These are phyloP conservation scores for Pseudomyrmex gracilis DNA, from an alignment of 1,140 invertebrate species.

Conservation along the genomic window DNA sequence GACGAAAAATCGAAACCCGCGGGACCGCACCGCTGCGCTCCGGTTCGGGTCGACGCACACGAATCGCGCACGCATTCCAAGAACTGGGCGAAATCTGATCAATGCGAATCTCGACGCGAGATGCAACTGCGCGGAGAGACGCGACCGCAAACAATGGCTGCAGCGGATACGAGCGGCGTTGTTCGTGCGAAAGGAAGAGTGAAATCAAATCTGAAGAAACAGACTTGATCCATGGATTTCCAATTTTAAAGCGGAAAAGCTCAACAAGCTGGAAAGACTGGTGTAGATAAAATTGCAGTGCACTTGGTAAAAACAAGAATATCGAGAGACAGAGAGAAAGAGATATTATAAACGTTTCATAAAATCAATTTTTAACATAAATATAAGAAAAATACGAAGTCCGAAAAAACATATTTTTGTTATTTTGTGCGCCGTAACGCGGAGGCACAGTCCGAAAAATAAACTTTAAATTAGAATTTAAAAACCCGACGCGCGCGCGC, in stretches of 20 bases:
- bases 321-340: too few species aligned
- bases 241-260: slow-evolving; percentile 17
- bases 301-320: neutral
- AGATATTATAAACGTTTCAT: too few species aligned
- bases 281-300: neutral
- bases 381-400: slow-evolving; percentile 4
- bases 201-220: neutral
- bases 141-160: slow-evolving; percentile 20
- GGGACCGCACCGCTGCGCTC: slow-evolving; percentile 1
- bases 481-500: neutral
- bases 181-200: neutral
- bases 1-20: slow-evolving; percentile 49
- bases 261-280: neutral
- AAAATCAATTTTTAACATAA: neutral
- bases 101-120: slow-evolving; percentile 46
- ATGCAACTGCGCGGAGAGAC: slow-evolving; percentile 17
- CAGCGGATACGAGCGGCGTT: neutral
- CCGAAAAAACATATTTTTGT: slow-evolving; percentile 12
- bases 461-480: slow-evolving; percentile 36
- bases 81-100: slow-evolving; percentile 58
- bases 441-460: neutral
- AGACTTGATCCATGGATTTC: neutral
- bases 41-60: slow-evolving; percentile 46
- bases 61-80: slow-evolving; percentile 5
- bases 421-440: neutral